phyloP scores from a whole-genome alignment of 1,140 invertebrate genomes.

The Drosophila orena region DNA sequence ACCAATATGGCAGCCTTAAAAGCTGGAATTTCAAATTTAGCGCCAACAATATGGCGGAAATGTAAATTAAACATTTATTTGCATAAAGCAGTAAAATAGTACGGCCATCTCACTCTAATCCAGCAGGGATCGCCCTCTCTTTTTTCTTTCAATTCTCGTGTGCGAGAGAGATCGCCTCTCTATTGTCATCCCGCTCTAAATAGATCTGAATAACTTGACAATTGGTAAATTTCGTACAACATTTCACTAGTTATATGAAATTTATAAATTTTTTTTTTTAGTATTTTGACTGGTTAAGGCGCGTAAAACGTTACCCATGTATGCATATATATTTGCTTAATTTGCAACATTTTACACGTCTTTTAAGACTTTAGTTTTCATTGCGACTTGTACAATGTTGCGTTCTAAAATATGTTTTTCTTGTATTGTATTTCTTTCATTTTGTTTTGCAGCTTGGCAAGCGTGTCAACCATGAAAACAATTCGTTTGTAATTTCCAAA shows the following conservation, averaged over 20 bases:
- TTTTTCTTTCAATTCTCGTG: constrained; percentile 20
- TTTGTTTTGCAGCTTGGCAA: constrained; percentile 35
- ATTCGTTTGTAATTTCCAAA: constrained; percentile 19
- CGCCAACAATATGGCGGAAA: constrained; percentile 31
- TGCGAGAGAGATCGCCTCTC: constrained; percentile 18
- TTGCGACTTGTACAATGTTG: constrained; percentile 60
- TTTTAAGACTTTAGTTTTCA: constrained; percentile 21
- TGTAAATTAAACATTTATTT: no score
- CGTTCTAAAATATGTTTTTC: neutral
- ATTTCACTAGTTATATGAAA: constrained; percentile 22
- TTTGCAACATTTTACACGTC: constrained; percentile 69
- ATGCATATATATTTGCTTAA: constrained; percentile 15
- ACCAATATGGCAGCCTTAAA: neutral
- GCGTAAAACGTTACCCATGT: constrained; percentile 65
- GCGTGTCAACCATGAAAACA: constrained; percentile 39
- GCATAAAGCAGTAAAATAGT: no score
- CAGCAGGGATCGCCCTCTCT: constrained; percentile 2
- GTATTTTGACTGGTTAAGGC: constrained; percentile 51
- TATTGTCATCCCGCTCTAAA: constrained; percentile 12
- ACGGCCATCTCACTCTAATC: constrained; percentile 10
- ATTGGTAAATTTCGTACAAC: constrained; percentile 31
- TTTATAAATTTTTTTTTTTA: constrained; percentile 7
- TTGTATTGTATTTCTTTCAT: constrained; percentile 14
- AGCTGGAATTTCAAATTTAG: neutral
- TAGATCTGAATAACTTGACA: neutral